A percentile compares a stretch with the other conserved stretches of the same genome.
Evolutionary conservation across 2,113 vertebrate genomes (phyloP).

Genomic region (Cervus canadensis): DNA sequence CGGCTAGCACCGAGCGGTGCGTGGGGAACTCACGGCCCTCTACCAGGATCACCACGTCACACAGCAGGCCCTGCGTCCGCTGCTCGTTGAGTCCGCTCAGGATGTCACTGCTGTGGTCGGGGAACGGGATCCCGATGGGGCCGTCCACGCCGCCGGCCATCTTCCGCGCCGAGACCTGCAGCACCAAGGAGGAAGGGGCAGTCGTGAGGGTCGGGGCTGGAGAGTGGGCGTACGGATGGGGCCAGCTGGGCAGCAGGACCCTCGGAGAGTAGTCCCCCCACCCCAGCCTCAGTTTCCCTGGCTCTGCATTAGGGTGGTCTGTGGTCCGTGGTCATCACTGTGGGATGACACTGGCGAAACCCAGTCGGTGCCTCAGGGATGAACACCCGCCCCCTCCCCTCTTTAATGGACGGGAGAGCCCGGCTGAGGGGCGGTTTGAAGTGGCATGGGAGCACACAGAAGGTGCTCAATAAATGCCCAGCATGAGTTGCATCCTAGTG

Average conservation of each 20-base stretch:
- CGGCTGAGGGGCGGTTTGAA: accelerated
- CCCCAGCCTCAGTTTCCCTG: background rate
- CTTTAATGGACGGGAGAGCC: background rate
- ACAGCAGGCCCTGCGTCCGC: constrained; percentile 92
- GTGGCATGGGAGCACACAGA: background rate
- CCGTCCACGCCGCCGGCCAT: constrained; percentile 93
- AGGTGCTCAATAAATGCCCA: background rate
- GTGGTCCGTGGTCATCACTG: no score
- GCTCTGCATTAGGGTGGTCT: background rate
- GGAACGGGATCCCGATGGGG: constrained; percentile 98
- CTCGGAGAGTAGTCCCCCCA: accelerated
- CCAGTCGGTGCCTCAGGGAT: background rate
- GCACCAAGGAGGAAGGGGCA: accelerated
- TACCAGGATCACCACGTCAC: constrained; percentile 95
- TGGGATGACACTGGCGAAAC: background rate
- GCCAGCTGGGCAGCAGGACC: no score
- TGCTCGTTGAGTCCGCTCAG: constrained; percentile 96
- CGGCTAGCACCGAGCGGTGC: constrained; percentile 97
- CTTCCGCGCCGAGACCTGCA: constrained; percentile 77
- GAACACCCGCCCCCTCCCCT: background rate
- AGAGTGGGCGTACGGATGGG: background rate
- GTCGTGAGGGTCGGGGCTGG: accelerated
- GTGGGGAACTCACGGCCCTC: constrained; percentile 96
- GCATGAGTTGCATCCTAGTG: background rate
- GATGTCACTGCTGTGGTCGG: constrained; percentile 97